Base-by-base conservation (phyloP, 2,888 invertebrate species). In the Thecophora atra region DNA sequence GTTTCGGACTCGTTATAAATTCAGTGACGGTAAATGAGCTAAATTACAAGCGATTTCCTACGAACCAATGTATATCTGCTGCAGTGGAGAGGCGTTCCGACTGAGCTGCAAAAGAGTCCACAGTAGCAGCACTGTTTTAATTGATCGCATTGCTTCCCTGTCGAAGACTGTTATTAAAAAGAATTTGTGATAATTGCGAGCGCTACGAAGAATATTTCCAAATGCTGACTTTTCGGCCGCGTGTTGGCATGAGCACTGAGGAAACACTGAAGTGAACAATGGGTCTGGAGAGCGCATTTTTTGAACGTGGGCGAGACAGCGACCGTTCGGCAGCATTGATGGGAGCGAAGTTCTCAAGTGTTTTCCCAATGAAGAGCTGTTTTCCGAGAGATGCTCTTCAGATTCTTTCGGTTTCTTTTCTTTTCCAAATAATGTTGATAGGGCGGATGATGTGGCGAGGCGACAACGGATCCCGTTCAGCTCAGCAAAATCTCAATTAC, bases 1-100 rank as follows among this genome's bases (percentile, higher is more conserved):
- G 4, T 21, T 6, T 19, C 11, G 42, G 28, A 30, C 5, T 63
- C 11, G 8, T 8, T 0, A n/a, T 42, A 13, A 62, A 1, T 62
- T 60, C n/a, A 19, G 4, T 28, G 8, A 37, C n/a, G 6, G 6
- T 19, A 17, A 26, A 11, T 44, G n/a, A n/a, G n/a, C n/a, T n/a
- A n/a, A n/a, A n/a, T n/a, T n/a, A n/a, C 42, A 30, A 13, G 17
- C 44, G 24, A 4, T 51, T 60, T 60, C 24, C 19, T 30, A 13
- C 71, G 79, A 73, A 82, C 83, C 83, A 74, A 83, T 81, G 77
- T 78, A 80, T 66, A 83, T 73, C 78, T 83, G 77, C 69, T 81
- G 81, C 74, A 77, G 77, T 73, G 77, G 74, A 70, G 74, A 54
- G 8, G 73, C 13, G 15, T 51, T 17, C 15, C 3, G 21, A 26